phyloP scores from a whole-genome alignment of 1,140 invertebrate genomes.

The Aporrectodea caliginosa region DNA sequence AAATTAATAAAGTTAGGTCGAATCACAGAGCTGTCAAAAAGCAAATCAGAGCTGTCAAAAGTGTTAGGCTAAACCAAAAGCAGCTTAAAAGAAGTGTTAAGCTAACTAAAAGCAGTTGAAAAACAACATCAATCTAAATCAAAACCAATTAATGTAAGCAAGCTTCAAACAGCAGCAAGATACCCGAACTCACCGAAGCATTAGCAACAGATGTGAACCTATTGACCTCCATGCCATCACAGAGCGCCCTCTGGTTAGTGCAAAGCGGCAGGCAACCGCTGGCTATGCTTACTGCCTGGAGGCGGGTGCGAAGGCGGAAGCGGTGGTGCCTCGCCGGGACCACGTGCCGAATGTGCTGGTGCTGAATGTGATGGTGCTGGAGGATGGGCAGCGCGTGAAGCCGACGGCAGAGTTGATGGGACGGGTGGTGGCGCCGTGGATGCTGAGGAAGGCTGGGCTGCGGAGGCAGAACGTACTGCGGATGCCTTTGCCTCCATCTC shows the following conservation, averaged over 20 bases:
- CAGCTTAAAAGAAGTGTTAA: not conserved
- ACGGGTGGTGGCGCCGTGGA: not conserved
- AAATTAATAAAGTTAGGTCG: no score
- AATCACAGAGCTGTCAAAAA: no score
- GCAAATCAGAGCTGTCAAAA: no score
- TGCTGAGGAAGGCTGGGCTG: not conserved
- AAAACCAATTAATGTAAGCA: not conserved
- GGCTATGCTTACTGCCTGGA: not conserved
- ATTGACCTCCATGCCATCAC: not conserved
- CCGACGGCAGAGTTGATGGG: not conserved
- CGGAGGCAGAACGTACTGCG: not conserved
- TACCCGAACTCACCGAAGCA: no score
- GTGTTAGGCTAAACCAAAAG: not conserved
- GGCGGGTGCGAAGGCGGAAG: not conserved
- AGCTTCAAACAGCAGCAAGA: not conserved
- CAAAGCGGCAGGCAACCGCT: not conserved
- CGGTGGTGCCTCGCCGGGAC: not conserved
- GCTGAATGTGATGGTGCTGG: no score
- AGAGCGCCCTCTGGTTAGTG: not conserved
- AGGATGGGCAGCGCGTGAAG: not conserved
- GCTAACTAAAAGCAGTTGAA: not conserved
- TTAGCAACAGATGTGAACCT: no score
- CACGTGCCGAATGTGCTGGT: no score
- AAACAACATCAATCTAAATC: not conserved
- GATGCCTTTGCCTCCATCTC: slow-evolving; percentile 62